A percentile compares a stretch with the other conserved stretches of the same genome.
phyloP scores from a whole-genome alignment of 2,797 vertebrate species.

The Naso thynnoides region DNA sequence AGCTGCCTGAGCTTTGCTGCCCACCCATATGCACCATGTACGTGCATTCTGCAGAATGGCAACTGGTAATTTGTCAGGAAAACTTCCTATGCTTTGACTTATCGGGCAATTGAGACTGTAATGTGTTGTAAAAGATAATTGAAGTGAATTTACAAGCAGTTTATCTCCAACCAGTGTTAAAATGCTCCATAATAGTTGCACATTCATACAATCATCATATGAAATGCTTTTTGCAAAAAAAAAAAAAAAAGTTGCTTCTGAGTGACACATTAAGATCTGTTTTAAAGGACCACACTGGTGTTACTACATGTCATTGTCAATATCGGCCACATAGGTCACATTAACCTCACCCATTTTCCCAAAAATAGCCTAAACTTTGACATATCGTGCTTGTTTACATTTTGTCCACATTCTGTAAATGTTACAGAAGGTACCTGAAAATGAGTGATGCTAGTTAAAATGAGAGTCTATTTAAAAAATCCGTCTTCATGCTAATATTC shows the following conservation, averaged over 20 bases:
- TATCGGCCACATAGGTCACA: too few relatives aligned
- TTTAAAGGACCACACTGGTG: too few relatives aligned
- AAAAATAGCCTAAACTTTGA: too few relatives aligned
- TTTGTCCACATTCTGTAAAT: too few relatives aligned
- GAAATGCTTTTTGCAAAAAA: constrained; percentile 21
- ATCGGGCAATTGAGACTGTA: constrained; percentile 34
- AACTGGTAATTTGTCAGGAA: constrained; percentile 38
- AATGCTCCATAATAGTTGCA: constrained; percentile 25
- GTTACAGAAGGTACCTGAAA: too few relatives aligned
- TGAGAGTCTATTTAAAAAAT: too few relatives aligned
- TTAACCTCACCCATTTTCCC: too few relatives aligned
- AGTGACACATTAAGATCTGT: constrained; percentile 31
- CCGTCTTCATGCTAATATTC: too few relatives aligned
- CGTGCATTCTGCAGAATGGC: constrained; percentile 12
- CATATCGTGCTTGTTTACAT: too few relatives aligned
- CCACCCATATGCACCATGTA: constrained; percentile 25
- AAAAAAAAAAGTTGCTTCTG: constrained; percentile 21
- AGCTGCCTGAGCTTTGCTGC: background rate
- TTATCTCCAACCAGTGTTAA: constrained; percentile 16
- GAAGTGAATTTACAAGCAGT: constrained; percentile 23
- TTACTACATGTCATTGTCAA: too few relatives aligned
- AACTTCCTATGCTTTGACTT: constrained; percentile 27
- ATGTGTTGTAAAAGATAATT: constrained; percentile 18
- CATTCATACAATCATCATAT: constrained; percentile 31
- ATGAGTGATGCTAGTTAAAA: too few relatives aligned